Evolutionary conservation across 37 sponge, comb jelly and placozoan species (phyloP).

Genomic region (Theonella swinhoei): DNA sequence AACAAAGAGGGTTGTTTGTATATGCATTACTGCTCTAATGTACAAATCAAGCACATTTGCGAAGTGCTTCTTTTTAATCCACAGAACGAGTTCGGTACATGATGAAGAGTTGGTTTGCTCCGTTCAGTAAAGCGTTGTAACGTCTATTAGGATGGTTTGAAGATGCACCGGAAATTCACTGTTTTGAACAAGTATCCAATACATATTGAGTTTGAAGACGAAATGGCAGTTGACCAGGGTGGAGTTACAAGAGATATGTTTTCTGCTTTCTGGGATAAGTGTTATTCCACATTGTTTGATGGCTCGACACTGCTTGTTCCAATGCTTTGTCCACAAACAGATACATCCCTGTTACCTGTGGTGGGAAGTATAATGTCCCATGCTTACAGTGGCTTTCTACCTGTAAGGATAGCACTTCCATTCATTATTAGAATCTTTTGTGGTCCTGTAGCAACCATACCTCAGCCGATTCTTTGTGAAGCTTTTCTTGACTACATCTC

Average conservation of each 20-base stretch:
- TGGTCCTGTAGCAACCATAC: background rate
- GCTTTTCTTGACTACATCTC: constrained; percentile 8
- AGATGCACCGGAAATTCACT: background rate
- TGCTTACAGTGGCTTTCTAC: constrained; percentile 8
- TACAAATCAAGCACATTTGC: too few relatives aligned
- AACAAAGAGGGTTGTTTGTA: too few relatives aligned
- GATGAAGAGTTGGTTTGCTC: too few relatives aligned
- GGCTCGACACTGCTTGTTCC: constrained; percentile 19
- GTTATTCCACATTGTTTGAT: constrained; percentile 14
- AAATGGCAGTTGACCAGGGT: constrained; percentile 18
- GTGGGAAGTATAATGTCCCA: constrained; percentile 25
- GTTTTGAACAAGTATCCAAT: constrained; percentile 9
- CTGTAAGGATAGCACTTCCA: constrained; percentile 13
- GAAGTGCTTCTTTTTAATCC: too few relatives aligned
- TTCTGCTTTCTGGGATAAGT: constrained; percentile 29
- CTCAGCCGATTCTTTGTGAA: too few relatives aligned
- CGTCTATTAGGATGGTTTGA: constrained; percentile 9
- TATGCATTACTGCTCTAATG: too few relatives aligned
- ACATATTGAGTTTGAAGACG: constrained; percentile 13
- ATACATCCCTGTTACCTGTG: background rate
- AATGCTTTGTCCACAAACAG: constrained; percentile 13
- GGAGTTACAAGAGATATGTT: constrained; percentile 29
- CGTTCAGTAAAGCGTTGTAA: too few relatives aligned
- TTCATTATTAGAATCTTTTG: background rate
- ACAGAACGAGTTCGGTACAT: too few relatives aligned